Conservation (phyloP, 1,140 invertebrate species). For the Chironomus striatipennis region DNA sequence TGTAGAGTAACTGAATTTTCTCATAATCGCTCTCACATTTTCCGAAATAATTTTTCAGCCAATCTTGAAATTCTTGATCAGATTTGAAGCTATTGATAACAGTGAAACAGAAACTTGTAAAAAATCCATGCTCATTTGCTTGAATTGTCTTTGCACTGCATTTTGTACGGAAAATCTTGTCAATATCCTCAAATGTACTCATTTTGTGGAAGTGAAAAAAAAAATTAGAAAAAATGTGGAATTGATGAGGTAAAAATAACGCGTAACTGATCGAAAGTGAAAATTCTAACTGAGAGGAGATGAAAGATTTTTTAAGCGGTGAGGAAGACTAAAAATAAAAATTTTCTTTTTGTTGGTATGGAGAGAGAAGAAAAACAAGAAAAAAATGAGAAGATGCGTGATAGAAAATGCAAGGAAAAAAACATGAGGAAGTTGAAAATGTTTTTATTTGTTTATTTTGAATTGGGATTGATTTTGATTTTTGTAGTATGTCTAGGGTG, state of each 20-base stretch:
- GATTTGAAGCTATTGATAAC: constrained; percentile 40
- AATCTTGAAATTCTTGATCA: constrained; percentile 37
- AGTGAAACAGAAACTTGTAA: constrained; percentile 45
- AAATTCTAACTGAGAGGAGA: neutral
- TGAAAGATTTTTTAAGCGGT: neutral
- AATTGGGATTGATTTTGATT: too few relatives aligned
- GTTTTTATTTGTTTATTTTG: too few relatives aligned
- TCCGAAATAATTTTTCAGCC: constrained; percentile 46
- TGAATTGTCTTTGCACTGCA: constrained; percentile 51
- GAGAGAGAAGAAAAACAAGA: neutral
- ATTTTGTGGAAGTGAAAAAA: neutral
- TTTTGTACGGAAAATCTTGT: constrained; percentile 38
- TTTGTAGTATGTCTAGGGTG: too few relatives aligned
- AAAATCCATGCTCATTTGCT: constrained; percentile 50
- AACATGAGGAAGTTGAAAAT: too few relatives aligned
- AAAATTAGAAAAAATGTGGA: neutral
- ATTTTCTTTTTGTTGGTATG: neutral
- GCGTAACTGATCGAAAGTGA: neutral
- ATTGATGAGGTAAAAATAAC: neutral
- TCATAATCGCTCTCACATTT: constrained; percentile 45
- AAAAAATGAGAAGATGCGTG: neutral
- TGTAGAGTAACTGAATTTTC: constrained; percentile 43
- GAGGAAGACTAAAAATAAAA: neutral
- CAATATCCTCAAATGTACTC: constrained; percentile 27
- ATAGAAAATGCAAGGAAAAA: too few relatives aligned